Base-by-base conservation (phyloP, 92 coral and sea anemone species). In the Epizoanthus stellaris region DNA sequence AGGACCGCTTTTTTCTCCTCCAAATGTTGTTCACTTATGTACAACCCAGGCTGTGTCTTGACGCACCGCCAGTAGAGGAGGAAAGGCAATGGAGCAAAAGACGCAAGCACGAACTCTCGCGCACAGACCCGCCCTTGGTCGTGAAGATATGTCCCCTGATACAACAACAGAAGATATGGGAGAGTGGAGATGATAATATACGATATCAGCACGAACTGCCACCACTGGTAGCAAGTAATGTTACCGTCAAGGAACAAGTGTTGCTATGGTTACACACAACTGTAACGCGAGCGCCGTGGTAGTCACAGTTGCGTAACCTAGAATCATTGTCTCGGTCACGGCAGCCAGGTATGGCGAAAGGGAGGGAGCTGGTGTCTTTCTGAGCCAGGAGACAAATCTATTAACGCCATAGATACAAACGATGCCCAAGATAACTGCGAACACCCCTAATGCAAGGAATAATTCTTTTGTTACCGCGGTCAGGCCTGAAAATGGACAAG, bases 241-340 rank as follows among this genome's bases (percentile, higher is more conserved):
- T 91, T 91, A 40, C 95, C 95, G 77, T 94, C 98, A 56, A 87
- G 85, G 82, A 91, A 94, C 82, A 91, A 53, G 40, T 77, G 89
- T 47, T 73, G 64, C 34, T 52, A 91, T 45, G 2, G 80, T 81
- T 5, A 85, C 58, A 17, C 92, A 70, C 30, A 85, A 87, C 23
- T 91, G 81, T 16, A 94, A 86, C 23, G 86, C 82, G 12, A 94
- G 74, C 30, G 92, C 81, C 10, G 92, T 82, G 74, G 87, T 85
- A 34, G 91, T 88, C 15, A 90, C 80, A 63, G 88, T 74, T 47
- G 87, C 77, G 77, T 94, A 91, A 61, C 92, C 94, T 34, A 91
- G 85, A 0, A 94, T 67, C 14, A 85, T 82, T 53, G 91, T 84
- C 30, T 91, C 86, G 4, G 92, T 75, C 61, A 90, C 85, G 70